phyloP scores from a whole-genome alignment of 2,113 vertebrate species.

The Xiphophorus couchianus region DNA sequence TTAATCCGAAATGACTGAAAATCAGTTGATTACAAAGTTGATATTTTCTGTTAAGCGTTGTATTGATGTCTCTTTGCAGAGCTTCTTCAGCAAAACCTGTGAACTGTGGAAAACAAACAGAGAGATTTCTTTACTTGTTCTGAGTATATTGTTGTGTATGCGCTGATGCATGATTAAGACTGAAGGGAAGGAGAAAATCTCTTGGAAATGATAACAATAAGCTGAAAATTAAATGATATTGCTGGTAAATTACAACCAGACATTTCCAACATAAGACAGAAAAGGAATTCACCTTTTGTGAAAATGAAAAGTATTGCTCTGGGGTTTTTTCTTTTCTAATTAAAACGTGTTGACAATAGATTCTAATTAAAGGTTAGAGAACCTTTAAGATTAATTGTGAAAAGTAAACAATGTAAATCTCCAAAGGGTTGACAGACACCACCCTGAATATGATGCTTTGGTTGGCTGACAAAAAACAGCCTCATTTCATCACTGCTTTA shows the following conservation, averaged over 20 bases:
- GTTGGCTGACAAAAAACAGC: neutral
- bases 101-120: neutral
- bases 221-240: neutral
- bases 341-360: neutral
- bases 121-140: neutral
- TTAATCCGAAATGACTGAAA: slow-evolving; percentile 21
- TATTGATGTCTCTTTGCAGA: neutral
- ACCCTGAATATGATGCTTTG: neutral
- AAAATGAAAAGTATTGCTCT: too few species aligned
- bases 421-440: neutral
- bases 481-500: neutral
- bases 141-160: neutral
- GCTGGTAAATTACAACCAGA: neutral
- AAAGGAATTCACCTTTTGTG: too few species aligned
- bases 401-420: neutral
- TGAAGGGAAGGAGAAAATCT: neutral
- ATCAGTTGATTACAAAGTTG: neutral
- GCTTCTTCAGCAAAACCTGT: neutral
- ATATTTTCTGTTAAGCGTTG: neutral
- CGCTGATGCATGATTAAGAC: neutral
- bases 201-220: neutral
- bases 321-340: neutral
- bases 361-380: neutral
- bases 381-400: neutral
- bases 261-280: too few species aligned